Base-by-base conservation (phyloP, 2,888 invertebrate species). In the Thera obeliscata region DNA sequence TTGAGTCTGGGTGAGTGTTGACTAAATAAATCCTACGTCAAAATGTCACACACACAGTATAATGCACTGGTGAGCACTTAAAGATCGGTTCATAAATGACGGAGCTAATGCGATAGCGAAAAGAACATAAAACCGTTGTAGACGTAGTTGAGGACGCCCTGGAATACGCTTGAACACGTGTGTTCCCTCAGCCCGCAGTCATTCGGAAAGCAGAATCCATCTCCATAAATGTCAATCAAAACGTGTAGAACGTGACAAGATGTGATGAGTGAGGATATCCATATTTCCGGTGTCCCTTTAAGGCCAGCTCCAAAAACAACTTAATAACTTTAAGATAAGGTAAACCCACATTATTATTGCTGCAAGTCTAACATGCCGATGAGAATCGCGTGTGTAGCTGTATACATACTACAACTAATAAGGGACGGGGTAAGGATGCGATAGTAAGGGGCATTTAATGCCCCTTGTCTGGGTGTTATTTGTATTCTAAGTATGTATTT, bases 331-430 rank as follows among this genome's bases (percentile, higher is more conserved):
- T 33, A 6, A 68, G 65, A 65, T 65, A 62, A 59, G 38, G 65
- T 59, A 56, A 69, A 56, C 60, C 69, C 55, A 69, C 69, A 65
- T 6, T 63, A 55, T 50, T 57, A 52, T 55, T 48, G 54, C 54
- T 9, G 48, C 50, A 56, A 56, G 43, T 36, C 59, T 52, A 59
- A 66, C 35, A 48, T 62, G 58, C 65, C 59, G 65, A 11, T 54
- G 38, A n/a, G 7, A 48, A 69, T 69, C 65, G 65, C 65, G 65
- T 69, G 61, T 48, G 49, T 43, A 48, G 43, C 43, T 43, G 43
- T 43, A 43, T 6, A 9, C 9, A 43, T 6, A 9, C 9, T 46
- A 46, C 9, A 46, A 52, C 6, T 38, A n/a, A 9, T 8, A 56
- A 59, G 69, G 65, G 62, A 9, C 43, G 69, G 8, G 38, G 9